These are phyloP conservation scores for Panagrolaimus sp. DNA, from an alignment of 1,140 invertebrate species.

Conservation along the genomic window DNA sequence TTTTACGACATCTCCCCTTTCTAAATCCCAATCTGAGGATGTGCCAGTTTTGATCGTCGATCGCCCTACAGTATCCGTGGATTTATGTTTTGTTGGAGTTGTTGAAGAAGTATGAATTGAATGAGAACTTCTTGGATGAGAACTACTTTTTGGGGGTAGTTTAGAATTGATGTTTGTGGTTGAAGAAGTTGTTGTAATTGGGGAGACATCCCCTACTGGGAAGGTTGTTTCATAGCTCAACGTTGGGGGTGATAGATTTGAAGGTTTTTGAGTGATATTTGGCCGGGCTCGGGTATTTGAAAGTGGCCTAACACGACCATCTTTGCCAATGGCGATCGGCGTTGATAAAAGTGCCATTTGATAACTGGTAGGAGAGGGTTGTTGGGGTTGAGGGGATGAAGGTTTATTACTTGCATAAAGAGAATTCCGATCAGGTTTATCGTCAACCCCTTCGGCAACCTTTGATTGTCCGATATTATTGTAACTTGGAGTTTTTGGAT, in stretches of 20 bases:
- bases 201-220: constrained; percentile 30
- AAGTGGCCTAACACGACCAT: constrained; percentile 38
- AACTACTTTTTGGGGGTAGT: not conserved
- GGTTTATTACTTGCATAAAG: not conserved
- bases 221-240: constrained; percentile 33
- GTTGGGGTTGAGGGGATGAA: not conserved
- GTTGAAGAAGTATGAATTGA: no score
- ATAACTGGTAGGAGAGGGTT: not conserved
- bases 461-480: not conserved
- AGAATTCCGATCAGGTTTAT: not conserved
- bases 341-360: not conserved
- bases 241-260: not conserved
- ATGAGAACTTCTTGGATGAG: no score
- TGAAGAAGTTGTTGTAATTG: constrained; percentile 23
- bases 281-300: constrained; percentile 4
- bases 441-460: not conserved
- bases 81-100: constrained; percentile 11
- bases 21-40: constrained; percentile 14
- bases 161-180: not conserved
- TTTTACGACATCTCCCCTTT: constrained; percentile 45
- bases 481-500: constrained; percentile 24
- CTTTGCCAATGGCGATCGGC: constrained; percentile 18
- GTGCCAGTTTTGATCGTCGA: constrained; percentile 28
- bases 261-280: not conserved
- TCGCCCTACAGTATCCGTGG: constrained; percentile 9